Evolutionary conservation across 1,140 invertebrate species (phyloP), one percentile per base, ranked within the genome.

Genomic region (Ganaspis sp.): DNA sequence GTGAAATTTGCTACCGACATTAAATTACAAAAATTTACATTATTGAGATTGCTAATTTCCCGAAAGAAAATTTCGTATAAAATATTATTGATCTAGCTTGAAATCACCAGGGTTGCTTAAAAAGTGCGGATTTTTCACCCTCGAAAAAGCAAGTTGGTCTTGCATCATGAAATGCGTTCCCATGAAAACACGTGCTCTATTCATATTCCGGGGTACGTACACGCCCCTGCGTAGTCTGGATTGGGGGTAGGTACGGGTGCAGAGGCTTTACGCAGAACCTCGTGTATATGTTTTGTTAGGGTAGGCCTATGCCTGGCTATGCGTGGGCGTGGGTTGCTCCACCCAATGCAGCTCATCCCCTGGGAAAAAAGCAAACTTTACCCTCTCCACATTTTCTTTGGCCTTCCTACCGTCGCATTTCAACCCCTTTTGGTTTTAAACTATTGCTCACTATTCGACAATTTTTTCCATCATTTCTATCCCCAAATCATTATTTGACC

Each of bases 291-390:
- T 87, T 86, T 83, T 80, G 85, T 87, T 85, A 83, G 84, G 83
- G 83, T 88, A 90, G 87, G 89, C 88, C 89, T 90, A 90, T 83
- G 85, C 83, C 76, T 76, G 79, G 82, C 74, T 70, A 76, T 86
- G 85, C 85, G 88, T 89, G 89, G 89, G 89, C 88, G 89, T 89
- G 87, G 84, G 87, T 89, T 84, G 88, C 89, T 90, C 88, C 88
- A 89, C 89, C 89, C 89, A 82, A 79, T 72, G 73, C 77, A 81
- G 84, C 82, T 89, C 87, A 88, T 89, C 85, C 86, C 87, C 85
- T 85, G 80, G 83, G 78, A 81, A 77, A 80, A 83, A 82, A 72
- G 71, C 75, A 81, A 80, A 80, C 78, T 72, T 74, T 73, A 78
- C 82, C 77, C 76, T 75, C 82, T 73, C 76, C 69, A 4, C 15